These are phyloP conservation scores for Panzeria rudis DNA, from an alignment of 2,888 invertebrate species.

Conservation along the genomic window DNA sequence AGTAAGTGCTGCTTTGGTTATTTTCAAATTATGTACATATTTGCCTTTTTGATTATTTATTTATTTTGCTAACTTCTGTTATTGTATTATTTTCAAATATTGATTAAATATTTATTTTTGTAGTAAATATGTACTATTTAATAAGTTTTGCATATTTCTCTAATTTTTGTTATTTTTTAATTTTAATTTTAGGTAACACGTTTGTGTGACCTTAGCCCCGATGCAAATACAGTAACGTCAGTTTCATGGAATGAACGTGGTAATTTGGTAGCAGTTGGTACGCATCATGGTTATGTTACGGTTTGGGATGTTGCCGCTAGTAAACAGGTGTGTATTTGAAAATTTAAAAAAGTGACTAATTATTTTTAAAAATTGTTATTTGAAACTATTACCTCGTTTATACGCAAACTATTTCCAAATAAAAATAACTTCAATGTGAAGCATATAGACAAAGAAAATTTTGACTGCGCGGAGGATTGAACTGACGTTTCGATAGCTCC, in stretches of 20 bases:
- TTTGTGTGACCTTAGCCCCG: constrained; percentile 96
- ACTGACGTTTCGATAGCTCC: no score
- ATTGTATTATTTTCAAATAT: constrained; percentile 39
- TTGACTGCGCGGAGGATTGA: no score
- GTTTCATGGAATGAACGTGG: constrained; percentile 99
- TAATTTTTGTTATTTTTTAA: constrained; percentile 41
- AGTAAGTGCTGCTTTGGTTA: constrained; percentile 83
- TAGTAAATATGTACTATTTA: constrained; percentile 10
- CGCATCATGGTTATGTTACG: constrained; percentile 97
- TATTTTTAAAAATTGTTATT: not conserved
- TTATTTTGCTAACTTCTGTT: constrained; percentile 59
- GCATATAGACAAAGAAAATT: no score
- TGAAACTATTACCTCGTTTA: no score
- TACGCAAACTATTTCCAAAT: no score
- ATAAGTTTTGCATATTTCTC: constrained; percentile 28
- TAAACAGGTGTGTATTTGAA: constrained; percentile 87
- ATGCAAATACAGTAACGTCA: constrained; percentile 98
- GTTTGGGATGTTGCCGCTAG: constrained; percentile 99
- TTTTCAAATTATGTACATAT: not conserved
- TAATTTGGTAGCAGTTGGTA: constrained; percentile 98
- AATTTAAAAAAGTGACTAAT: not conserved
- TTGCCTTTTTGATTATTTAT: constrained; percentile 47
- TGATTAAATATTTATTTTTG: not conserved
- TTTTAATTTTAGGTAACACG: constrained; percentile 90
- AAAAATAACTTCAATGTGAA: no score